Evolutionary conservation across 2,797 vertebrate species (phyloP).

Genomic region (Esox masquinongy): DNA sequence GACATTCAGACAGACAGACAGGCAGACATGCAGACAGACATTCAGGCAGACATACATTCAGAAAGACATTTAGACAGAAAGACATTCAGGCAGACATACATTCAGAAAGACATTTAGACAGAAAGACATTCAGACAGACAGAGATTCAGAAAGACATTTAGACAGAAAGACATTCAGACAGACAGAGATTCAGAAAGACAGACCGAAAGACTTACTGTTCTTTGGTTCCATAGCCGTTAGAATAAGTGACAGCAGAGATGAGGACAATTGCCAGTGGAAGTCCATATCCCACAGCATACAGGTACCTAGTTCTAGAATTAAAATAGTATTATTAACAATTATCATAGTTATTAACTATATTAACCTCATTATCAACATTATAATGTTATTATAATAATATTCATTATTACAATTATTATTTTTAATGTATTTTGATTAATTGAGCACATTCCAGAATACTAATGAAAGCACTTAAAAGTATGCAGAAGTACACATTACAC

Average conservation of each 20-base stretch:
- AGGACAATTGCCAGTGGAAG: slow-evolving; percentile 73
- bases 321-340: not conserved
- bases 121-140: not conserved
- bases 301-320: slow-evolving; percentile 58
- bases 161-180: slow-evolving; percentile 19
- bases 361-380: no score
- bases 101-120: slow-evolving; percentile 3
- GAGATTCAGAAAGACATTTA: slow-evolving; percentile 7
- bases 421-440: no score
- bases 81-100: not conserved
- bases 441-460: no score
- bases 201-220: slow-evolving; percentile 71
- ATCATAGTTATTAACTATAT: no score
- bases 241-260: slow-evolving; percentile 68
- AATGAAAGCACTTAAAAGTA: no score
- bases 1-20: slow-evolving; percentile 2
- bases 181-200: slow-evolving; percentile 11
- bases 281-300: slow-evolving; percentile 78
- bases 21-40: no score
- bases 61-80: no score
- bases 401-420: no score
- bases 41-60: no score
- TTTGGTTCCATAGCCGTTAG: slow-evolving; percentile 70
- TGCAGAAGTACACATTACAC: no score
- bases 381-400: no score